These are phyloP conservation scores for Paratrypauchen microcephalus DNA, from an alignment of 2,797 vertebrate genomes.

Conservation along the genomic window DNA sequence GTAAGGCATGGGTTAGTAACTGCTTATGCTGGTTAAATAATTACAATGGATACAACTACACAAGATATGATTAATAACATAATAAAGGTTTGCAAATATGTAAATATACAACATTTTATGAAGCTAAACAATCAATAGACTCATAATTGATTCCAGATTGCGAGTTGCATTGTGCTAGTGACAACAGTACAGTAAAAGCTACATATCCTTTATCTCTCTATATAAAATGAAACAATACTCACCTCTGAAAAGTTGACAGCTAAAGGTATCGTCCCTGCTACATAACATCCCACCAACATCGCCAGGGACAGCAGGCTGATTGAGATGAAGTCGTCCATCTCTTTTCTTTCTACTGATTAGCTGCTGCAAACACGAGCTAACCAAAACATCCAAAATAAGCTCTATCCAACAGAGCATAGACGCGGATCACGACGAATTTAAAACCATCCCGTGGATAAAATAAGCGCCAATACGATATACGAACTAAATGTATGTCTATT, in stretches of 20 bases:
- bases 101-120: too few relatives aligned
- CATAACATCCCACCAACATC: slow-evolving; percentile 97
- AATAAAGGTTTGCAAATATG: not conserved
- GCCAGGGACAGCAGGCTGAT: slow-evolving; percentile 93
- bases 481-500: not conserved
- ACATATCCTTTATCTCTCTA: not conserved
- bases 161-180: not conserved
- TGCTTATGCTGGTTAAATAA: not conserved
- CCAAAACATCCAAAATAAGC: slow-evolving; percentile 34
- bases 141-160: not conserved
- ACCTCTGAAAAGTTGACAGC: slow-evolving; percentile 99
- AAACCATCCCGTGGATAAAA: slow-evolving; percentile 28
- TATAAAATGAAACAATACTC: slow-evolving; percentile 52
- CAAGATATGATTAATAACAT: not conserved
- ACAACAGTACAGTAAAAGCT: not conserved
- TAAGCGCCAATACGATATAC: not conserved
- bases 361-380: slow-evolving; percentile 27
- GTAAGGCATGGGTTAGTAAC: not conserved
- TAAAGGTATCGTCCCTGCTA: slow-evolving; percentile 94
- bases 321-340: slow-evolving; percentile 94
- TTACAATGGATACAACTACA: not conserved
- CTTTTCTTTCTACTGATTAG: slow-evolving; percentile 35
- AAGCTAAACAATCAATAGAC: too few relatives aligned
- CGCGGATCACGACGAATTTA: not conserved
- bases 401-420: slow-evolving; percentile 8